phyloP scores from a whole-genome alignment of 2,888 invertebrate species.

The Dorcus parallelipipedus region DNA sequence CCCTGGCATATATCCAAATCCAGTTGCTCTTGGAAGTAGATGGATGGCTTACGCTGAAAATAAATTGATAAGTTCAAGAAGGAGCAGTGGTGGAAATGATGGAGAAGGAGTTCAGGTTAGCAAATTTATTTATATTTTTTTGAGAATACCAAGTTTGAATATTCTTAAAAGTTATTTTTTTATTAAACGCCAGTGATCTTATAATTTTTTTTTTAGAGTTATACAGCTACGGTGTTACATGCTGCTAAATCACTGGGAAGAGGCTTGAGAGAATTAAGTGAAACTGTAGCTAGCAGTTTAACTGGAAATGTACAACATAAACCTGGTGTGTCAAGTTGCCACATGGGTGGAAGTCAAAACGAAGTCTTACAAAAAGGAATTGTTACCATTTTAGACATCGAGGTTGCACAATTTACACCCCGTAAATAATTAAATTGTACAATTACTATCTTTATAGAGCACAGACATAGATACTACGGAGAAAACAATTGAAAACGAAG shows the following conservation, averaged over 20 bases:
- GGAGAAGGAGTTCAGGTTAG: slow-evolving; percentile 52
- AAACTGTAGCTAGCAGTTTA: slow-evolving; percentile 86
- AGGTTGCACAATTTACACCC: slow-evolving; percentile 48
- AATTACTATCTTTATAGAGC: slow-evolving; percentile 23
- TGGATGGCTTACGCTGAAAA: slow-evolving; percentile 87
- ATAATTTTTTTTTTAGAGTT: slow-evolving; percentile 60
- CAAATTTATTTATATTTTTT: too few species aligned
- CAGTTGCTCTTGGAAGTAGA: slow-evolving; percentile 80
- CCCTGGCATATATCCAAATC: slow-evolving; percentile 77
- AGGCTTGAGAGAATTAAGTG: slow-evolving; percentile 84
- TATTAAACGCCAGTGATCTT: neutral
- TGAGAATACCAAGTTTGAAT: too few species aligned
- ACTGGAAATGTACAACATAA: slow-evolving; percentile 62
- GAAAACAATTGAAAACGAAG: slow-evolving; percentile 57
- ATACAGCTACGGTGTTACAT: slow-evolving; percentile 90
- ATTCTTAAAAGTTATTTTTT: too few species aligned
- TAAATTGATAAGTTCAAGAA: slow-evolving; percentile 71
- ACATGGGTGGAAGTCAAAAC: slow-evolving; percentile 25
- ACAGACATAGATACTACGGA: slow-evolving; percentile 26
- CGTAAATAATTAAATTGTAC: neutral
- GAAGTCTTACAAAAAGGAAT: slow-evolving; percentile 80
- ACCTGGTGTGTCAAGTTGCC: slow-evolving; percentile 37
- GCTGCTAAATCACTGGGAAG: slow-evolving; percentile 93
- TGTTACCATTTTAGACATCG: slow-evolving; percentile 82
- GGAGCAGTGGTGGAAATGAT: slow-evolving; percentile 82